Evolutionary conservation across 2,797 vertebrate genomes (phyloP).

Genomic region (Cryptoprocta ferox): DNA sequence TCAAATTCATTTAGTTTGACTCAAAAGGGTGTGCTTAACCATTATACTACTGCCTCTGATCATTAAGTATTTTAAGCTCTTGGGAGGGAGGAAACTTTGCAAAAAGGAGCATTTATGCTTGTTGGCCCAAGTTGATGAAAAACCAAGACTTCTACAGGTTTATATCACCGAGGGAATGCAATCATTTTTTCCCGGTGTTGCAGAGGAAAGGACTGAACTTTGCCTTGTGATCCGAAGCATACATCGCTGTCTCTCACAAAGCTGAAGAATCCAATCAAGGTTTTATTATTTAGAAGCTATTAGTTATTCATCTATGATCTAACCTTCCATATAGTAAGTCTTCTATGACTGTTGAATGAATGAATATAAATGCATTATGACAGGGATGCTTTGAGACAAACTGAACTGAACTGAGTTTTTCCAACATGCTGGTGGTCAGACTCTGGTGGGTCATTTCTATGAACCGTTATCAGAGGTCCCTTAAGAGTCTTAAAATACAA

Average conservation of each 20-base stretch:
- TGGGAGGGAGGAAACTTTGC: background rate
- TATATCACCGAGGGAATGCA: background rate
- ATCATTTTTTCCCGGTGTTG: background rate
- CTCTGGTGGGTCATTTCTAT: background rate
- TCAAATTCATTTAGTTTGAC: conserved; percentile 44
- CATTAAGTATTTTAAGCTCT: background rate
- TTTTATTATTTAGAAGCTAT: background rate
- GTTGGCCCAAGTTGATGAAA: background rate
- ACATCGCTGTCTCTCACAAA: background rate
- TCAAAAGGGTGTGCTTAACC: conserved; percentile 33
- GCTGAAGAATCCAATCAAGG: background rate
- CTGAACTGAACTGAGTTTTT: background rate
- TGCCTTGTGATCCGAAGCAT: background rate
- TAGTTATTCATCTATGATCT: background rate
- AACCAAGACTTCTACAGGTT: background rate
- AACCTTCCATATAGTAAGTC: background rate
- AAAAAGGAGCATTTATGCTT: conserved; percentile 36
- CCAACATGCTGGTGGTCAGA: background rate
- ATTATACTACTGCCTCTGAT: background rate
- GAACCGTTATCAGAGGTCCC: conserved; percentile 6
- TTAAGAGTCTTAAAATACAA: conserved; percentile 30
- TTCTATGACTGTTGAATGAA: background rate
- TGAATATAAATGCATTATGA: background rate
- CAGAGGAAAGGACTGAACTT: background rate
- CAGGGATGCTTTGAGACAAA: background rate